Base-by-base conservation (phyloP, 2,113 vertebrate genomes). In the Trachemys scripta region DNA sequence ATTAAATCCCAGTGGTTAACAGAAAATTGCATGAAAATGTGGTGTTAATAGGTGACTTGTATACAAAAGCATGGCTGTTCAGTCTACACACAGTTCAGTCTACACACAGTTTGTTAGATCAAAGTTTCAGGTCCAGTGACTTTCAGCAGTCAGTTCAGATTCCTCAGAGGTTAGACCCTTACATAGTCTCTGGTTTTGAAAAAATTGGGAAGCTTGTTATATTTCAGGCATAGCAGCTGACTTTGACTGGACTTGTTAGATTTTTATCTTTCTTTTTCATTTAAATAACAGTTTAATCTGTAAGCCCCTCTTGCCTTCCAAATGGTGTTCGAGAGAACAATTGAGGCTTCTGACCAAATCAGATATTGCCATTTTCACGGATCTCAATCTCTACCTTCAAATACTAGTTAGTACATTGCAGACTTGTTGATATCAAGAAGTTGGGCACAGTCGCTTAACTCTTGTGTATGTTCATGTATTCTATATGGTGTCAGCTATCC, bases 51-150 rank as follows among this genome's bases (percentile, higher is more conserved):
- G 90, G 54, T 89, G 53, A 56, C 65, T 91, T 45, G 38, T 81
- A 88, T 95, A 90, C 78, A 79, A 88, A 94, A 94, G 38, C 76
- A 50, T 94, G 50, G 27, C 31, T 96, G 53, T 94, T n/a, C n/a
- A n/a, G n/a, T n/a, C n/a, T 93, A 65, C 25, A 49, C 65, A 6
- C 17, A 92, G 53, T 85, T 86, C 59, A 42, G 89, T 90, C 83
- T 88, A 47, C 81, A 49, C 51, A 85, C 87, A 92, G 76, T 10
- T 90, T 93, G 76, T 89, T 88, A 90, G 84, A 92, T 85, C 25
- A 90, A 1, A 95, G 90, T 94, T 95, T 45, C 54, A 59, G 82
- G 42, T 82, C 47, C 29, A 92, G 81, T 82, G 84, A 79, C 84
- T 90, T 42, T 75, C 96, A 93, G 47, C 88, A 69, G 20, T 86